A percentile compares a stretch with the other conserved stretches of the same genome.
Evolutionary conservation across 30 jellyfish, hydroid and myxozoan species (phyloP).

Genomic region (Nemopilema nomurai): DNA sequence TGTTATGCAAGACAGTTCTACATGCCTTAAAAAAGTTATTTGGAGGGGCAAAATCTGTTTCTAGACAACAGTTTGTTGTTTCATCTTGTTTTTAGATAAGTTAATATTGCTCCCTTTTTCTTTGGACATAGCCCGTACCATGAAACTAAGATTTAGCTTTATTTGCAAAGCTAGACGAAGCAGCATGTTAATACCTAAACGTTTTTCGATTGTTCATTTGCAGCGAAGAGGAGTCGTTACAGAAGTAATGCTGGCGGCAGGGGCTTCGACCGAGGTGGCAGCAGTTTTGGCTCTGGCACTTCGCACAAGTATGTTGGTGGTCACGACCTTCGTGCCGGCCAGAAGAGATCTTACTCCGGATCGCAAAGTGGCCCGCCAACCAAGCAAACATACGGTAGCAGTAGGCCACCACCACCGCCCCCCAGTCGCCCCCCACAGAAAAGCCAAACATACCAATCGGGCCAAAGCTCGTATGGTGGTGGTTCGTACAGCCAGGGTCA

Average conservation of each 20-base stretch:
- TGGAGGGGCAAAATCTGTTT: too few relatives aligned
- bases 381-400: constrained; percentile 50
- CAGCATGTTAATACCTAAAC: too few relatives aligned
- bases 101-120: neutral
- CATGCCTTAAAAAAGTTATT: too few relatives aligned
- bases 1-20: too few relatives aligned
- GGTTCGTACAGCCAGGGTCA: constrained; percentile 43
- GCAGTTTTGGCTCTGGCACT: constrained; percentile 33
- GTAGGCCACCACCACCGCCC: constrained; percentile 56
- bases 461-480: constrained; percentile 28
- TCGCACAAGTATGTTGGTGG: constrained; percentile 60
- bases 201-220: too few relatives aligned
- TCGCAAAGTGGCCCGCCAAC: constrained; percentile 58
- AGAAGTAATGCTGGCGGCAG: constrained; percentile 63
- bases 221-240: constrained; percentile 65
- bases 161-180: too few relatives aligned
- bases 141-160: too few relatives aligned
- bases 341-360: constrained; percentile 51
- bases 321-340: constrained; percentile 64
- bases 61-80: too few relatives aligned
- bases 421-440: constrained; percentile 48
- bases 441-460: neutral
- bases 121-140: too few relatives aligned
- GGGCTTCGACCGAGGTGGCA: constrained; percentile 28
- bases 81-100: too few relatives aligned